Base-by-base conservation (phyloP, 2,888 invertebrate genomes). In the Hemithea aestivaria region DNA sequence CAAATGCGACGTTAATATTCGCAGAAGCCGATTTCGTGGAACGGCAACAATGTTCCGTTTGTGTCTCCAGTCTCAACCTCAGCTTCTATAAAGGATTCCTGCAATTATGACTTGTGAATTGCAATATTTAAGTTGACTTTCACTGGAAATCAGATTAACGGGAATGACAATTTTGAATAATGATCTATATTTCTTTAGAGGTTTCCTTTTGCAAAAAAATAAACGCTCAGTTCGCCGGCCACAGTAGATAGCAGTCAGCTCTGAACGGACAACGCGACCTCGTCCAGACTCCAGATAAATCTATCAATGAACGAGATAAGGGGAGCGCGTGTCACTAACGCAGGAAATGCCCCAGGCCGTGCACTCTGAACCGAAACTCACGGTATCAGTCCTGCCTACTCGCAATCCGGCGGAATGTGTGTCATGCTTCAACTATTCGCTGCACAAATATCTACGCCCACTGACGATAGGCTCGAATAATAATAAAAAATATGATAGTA, bases 221-320 rank as follows among this genome's bases (percentile, higher is more conserved):
- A 16, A 16, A 2, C 5, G 5, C 5, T 16, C 5, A 4, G 5
- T 16, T 16, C 5, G 16, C 16, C 16, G 16, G 3, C 5, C 16
- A 16, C 46, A 40, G 53, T 56, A 58, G 54, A 56, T 49, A 52
- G 48, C 21, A 16, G 25, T 27, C 31, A 31, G 56, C 65, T 16
- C 16, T 16, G 60, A 62, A 58, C 69, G 47, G 38, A 41, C 35
- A 37, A 31, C 30, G 58, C 75, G 82, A 83, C 82, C 83, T 80
- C 84, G 78, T 60, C 62, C 63, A 77, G 83, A 83, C 82, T 60
- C 62, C 63, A 77, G 83, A 83, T 83, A 85, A 79, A 83, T 82
- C 76, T 81, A 83, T 85, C 84, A 85, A 85, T 85, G 84, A 81
- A 76, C 58, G 62, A 54, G 84, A 85, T 83, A 83, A 81, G 77